These are phyloP conservation scores for Platanista minor DNA, from an alignment of 2,113 vertebrate genomes.

Conservation along the genomic window DNA sequence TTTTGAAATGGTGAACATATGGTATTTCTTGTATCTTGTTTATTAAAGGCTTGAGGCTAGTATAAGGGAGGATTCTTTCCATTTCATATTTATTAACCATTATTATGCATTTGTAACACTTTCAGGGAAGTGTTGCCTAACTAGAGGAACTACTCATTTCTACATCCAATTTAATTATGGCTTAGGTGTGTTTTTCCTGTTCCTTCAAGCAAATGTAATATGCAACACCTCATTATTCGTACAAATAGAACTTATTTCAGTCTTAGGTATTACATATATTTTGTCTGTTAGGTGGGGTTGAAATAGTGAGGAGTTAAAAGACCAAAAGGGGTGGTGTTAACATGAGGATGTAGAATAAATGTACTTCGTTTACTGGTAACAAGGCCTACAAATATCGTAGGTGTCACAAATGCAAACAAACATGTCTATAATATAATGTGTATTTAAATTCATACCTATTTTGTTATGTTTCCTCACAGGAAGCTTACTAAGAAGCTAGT, in stretches of 20 bases:
- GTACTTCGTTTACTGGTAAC: not conserved
- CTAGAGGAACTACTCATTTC: not conserved
- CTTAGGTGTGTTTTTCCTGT: not conserved
- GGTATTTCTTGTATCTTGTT: not conserved
- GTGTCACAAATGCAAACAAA: not conserved
- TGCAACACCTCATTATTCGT: constrained; percentile 8
- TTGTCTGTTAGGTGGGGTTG: not conserved
- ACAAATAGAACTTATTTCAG: constrained; percentile 23
- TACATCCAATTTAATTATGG: constrained; percentile 16
- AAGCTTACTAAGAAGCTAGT: constrained; percentile 23
- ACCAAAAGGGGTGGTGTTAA: not conserved
- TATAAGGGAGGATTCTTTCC: not conserved
- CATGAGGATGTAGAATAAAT: not conserved
- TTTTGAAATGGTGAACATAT: constrained; percentile 11
- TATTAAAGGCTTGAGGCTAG: not conserved
- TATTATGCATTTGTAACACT: not conserved
- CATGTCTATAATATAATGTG: not conserved
- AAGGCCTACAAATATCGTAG: not conserved
- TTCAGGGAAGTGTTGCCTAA: not conserved
- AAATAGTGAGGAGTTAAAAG: constrained; percentile 33
- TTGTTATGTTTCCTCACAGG: constrained; percentile 14
- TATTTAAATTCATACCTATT: not conserved
- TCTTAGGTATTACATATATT: not conserved
- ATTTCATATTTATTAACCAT: constrained; percentile 33
- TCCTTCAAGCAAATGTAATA: not conserved